These are phyloP conservation scores for Corythornis cristatus DNA, from an alignment of 2,113 vertebrate species.

Conservation along the genomic window DNA sequence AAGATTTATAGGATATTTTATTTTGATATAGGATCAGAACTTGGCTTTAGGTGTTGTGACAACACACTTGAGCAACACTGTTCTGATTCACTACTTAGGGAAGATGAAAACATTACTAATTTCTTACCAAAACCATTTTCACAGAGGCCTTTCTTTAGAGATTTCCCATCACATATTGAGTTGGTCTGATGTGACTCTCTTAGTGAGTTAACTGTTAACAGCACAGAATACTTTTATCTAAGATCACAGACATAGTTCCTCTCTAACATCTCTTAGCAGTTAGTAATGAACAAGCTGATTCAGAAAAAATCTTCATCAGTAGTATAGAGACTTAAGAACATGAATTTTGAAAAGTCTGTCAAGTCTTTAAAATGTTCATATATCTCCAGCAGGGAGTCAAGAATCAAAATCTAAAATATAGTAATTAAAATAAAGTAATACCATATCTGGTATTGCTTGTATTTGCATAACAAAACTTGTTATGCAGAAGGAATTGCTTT, in stretches of 20 bases:
- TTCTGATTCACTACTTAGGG: background rate
- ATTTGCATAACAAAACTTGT: background rate
- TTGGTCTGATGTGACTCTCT: background rate
- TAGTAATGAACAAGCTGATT: conserved; percentile 24
- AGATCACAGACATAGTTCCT: background rate
- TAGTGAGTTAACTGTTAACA: background rate
- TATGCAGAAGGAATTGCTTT: background rate
- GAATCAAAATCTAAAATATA: background rate
- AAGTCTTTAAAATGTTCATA: background rate
- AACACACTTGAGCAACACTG: background rate
- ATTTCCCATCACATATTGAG: background rate
- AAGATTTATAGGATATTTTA: background rate
- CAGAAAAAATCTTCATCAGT: background rate
- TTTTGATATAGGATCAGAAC: background rate
- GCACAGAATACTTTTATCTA: background rate
- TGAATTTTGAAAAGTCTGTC: conserved; percentile 7
- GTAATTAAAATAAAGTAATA: background rate
- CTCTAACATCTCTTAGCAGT: background rate
- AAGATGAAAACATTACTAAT: background rate
- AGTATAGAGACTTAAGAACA: background rate
- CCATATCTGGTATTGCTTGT: background rate
- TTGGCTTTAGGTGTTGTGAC: background rate
- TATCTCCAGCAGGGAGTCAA: background rate
- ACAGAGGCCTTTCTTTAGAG: background rate
- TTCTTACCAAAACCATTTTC: background rate